phyloP scores from a whole-genome alignment of 2,888 invertebrate species.

The Lithodes maja region DNA sequence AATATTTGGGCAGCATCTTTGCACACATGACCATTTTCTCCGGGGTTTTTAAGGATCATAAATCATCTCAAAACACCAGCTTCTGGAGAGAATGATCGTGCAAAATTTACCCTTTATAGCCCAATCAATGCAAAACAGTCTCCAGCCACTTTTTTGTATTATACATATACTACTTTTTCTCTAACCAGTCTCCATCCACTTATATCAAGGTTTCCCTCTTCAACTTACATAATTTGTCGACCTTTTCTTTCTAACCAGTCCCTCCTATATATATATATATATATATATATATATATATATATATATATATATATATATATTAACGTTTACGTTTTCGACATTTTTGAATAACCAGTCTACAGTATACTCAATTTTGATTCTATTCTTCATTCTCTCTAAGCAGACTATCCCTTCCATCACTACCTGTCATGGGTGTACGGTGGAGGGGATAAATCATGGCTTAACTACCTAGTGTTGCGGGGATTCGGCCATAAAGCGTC shows the following conservation, averaged over 20 bases:
- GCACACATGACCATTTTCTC: background rate
- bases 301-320: too few relatives aligned
- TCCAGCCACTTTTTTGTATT: background rate
- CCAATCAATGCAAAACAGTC: background rate
- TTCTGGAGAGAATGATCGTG: background rate
- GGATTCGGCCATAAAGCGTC: slow-evolving; percentile 42
- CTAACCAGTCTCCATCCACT: background rate
- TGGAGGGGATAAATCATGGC: slow-evolving; percentile 25
- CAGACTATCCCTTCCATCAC: background rate
- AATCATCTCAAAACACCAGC: background rate
- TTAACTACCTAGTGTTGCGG: slow-evolving; percentile 27
- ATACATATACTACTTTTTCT: background rate
- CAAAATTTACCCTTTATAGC: background rate
- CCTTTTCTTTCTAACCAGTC: too few relatives aligned
- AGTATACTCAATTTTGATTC: background rate
- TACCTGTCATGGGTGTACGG: slow-evolving; percentile 5
- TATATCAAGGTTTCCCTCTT: background rate
- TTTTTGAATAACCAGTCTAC: too few relatives aligned
- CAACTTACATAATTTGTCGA: too few relatives aligned
- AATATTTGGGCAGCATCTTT: slow-evolving; percentile 1
- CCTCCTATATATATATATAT: too few relatives aligned
- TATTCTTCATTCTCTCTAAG: background rate
- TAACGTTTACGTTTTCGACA: too few relatives aligned
- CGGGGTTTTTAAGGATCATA: background rate
- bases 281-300: too few relatives aligned